Base-by-base conservation (phyloP, 2,888 invertebrate species). In the Lasioglossum morio region DNA sequence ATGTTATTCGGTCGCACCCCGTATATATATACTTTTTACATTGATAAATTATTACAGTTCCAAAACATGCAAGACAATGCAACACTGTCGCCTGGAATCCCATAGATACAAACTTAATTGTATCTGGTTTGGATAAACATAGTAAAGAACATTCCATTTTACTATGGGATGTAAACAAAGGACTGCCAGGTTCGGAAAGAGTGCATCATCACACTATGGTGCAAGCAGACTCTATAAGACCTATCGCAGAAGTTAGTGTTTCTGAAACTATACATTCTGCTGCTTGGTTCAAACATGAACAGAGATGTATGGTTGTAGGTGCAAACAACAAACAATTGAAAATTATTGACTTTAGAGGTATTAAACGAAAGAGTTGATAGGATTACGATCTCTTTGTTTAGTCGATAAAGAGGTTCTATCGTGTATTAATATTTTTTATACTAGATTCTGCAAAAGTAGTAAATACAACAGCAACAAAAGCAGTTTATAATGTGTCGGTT, bases 51-150 rank as follows among this genome's bases (percentile, higher is more conserved):
- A 10, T 87, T 94, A 23, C 92, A 98, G 98, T 97, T 80, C 98
- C 98, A 0, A 97, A 98, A 79, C 98, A 98, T 94, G 97, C 97
- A 19, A 96, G 99, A 14, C 97, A 98, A 88, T 99, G 99, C 94
- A 98, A 98, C 92, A 97, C 97, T 0, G 96, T 99, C 23, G 97
- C 98, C 48, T 99, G 99, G 99, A 98, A 98, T 95, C 97, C 97
- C 48, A 95, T 96, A 19, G 98, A 99, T 91, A 96, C 96, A 37
- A 97, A 98, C 94, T 96, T 98, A 91, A 95, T 99, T 84, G 98
- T 98, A 0, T 98, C 97, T 79, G 99, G 98, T 0, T 96, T 99
- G 92, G 99, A 99, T 92, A 98, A 98, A 94, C 97, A 98, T 94
- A 96, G 98, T 87, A 97, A 98, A 60, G 99, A 99, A 95, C 97